Evolutionary conservation across 2,113 vertebrate genomes (phyloP).

Genomic region (Naja naja): DNA sequence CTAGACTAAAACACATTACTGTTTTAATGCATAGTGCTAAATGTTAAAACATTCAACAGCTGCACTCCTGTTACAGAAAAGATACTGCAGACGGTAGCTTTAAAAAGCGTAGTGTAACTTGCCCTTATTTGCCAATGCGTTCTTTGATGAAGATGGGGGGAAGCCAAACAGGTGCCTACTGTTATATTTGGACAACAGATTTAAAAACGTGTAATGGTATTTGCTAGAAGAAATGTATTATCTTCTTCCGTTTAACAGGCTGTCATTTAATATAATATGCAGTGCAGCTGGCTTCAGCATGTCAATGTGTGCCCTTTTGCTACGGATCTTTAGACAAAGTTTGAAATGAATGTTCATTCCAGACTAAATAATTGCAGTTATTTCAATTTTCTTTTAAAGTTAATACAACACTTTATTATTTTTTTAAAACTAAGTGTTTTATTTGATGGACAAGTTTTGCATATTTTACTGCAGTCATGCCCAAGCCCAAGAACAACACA

Average conservation of each 20-base stretch:
- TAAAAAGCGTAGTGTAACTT: constrained; percentile 13
- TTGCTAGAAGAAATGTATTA: constrained; percentile 12
- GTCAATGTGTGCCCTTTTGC: background rate
- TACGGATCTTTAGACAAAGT: background rate
- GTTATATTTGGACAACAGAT: constrained; percentile 27
- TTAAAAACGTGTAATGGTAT: background rate
- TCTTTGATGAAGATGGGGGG: constrained; percentile 17
- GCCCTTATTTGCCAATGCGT: background rate
- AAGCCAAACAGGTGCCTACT: constrained; percentile 16
- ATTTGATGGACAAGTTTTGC: background rate
- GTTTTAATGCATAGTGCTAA: constrained; percentile 6
- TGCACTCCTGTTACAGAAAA: constrained; percentile 13
- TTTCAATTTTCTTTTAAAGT: background rate
- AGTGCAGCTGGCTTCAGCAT: constrained; percentile 13
- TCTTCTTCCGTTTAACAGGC: background rate
- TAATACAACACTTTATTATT: background rate
- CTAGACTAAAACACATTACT: background rate
- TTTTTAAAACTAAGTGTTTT: background rate
- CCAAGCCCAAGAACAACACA: background rate
- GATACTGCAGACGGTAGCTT: constrained; percentile 12
- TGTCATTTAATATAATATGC: constrained; percentile 2
- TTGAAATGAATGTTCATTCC: background rate
- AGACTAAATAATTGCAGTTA: background rate
- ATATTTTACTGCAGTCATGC: background rate
- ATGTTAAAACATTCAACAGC: constrained; percentile 20